Evolutionary conservation across 1,140 invertebrate species (phyloP), one percentile per base, ranked within the genome.

Genomic region (Myzus persicae): DNA sequence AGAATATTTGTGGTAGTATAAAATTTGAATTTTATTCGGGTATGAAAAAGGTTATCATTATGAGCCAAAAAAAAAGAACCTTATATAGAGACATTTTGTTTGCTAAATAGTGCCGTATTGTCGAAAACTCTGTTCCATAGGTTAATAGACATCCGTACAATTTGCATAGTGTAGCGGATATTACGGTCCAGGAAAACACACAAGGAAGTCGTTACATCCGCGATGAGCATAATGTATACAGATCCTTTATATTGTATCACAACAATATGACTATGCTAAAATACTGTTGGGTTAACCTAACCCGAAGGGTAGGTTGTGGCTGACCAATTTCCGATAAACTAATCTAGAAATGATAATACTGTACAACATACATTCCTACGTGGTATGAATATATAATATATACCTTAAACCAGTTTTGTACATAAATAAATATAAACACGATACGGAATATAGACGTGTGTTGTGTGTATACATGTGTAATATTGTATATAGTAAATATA

Each of bases 341-440:
- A 89, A 89, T 51, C 44, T 51, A 89, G 44, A 88, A 51, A 89
- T 51, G 85, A 88, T 88, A 88, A 48, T 48, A 88, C 31, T 51
- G 36, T 24, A n/a, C 14, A 85, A 85, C 31, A 44, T 85, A 85
- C 82, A 85, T 42, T 26, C 22, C 38, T 26, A 85, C 82, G 22
- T n/a, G 59, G n/a, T 76, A 76, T 76, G 59, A 76, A 76, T 76
- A 76, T n/a, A n/a, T n/a, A n/a, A 76, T 76, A 76, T 42, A 84
- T 42, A 40, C 24, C 9, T 31, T 84, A 84, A 84, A 84, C 38
- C 40, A 84, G 36, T 82, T 38, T 38, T 38, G 20, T 82, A 82
- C 76, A 36, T 38, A 82, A 38, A 82, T 82, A 81, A 38, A 81
- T 81, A 11, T 81, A 20, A 81, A 81, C 76, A 82, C 9, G 9